Conservation (phyloP, 2,797 vertebrate species). For the Esox masquinongy region DNA sequence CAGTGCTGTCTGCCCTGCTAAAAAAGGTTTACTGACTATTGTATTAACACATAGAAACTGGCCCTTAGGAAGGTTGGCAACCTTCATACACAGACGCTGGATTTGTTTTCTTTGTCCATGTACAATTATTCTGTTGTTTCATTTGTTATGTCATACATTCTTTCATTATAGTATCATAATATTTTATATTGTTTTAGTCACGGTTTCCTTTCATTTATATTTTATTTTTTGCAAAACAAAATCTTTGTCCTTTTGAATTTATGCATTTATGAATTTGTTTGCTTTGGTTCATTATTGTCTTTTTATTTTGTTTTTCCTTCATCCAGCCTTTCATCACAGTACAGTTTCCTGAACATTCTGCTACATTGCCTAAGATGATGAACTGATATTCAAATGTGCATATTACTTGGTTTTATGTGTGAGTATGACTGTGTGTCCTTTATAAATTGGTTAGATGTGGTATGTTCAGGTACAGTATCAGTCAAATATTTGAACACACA, state of each 20-base stretch:
- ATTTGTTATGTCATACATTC: neutral
- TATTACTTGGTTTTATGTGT: slow-evolving; percentile 61
- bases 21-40: slow-evolving; percentile 27
- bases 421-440: slow-evolving; percentile 1
- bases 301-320: slow-evolving; percentile 64
- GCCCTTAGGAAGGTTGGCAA: slow-evolving; percentile 25
- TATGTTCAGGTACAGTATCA: neutral
- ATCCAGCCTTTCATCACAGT: slow-evolving; percentile 68
- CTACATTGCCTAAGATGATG: slow-evolving; percentile 64
- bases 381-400: slow-evolving; percentile 68
- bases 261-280: neutral
- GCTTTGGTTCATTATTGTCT: slow-evolving; percentile 27
- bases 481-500: too few species aligned
- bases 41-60: slow-evolving; percentile 29
- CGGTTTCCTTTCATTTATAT: neutral
- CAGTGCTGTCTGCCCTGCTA: neutral
- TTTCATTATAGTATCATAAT: neutral
- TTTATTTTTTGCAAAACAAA: slow-evolving; percentile 6
- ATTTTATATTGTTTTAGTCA: slow-evolving; percentile 23
- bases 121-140: neutral
- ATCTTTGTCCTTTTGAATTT: neutral
- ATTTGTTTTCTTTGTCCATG: neutral
- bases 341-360: slow-evolving; percentile 72
- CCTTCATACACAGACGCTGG: slow-evolving; percentile 8
- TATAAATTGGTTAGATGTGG: neutral